Evolutionary conservation across 2,888 invertebrate species (phyloP).

Genomic region (Drosophila flavopinicola): DNA sequence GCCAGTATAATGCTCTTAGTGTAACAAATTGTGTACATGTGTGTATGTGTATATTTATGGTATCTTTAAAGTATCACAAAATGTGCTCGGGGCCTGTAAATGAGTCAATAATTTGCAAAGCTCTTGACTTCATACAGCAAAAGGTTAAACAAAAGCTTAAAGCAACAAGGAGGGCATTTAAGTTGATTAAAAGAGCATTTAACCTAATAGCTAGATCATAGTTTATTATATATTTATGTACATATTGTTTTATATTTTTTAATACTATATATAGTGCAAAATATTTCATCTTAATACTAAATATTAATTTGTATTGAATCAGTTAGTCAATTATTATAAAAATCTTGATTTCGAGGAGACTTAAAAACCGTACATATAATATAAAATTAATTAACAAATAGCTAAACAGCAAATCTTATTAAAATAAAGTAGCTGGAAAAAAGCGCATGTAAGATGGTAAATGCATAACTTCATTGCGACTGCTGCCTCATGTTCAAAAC

Average conservation of each 20-base stretch:
- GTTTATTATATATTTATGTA: too few relatives aligned
- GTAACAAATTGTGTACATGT: not conserved
- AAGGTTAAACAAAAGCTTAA: not conserved
- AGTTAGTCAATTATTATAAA: too few relatives aligned
- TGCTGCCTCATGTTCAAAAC: conserved; percentile 25
- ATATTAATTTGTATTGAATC: too few relatives aligned
- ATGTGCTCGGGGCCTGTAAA: conserved; percentile 1
- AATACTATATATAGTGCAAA: too few relatives aligned
- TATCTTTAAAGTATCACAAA: conserved; percentile 13
- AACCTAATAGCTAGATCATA: too few relatives aligned
- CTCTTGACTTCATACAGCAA: not conserved
- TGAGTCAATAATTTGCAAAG: conserved; percentile 26
- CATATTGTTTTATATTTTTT: too few relatives aligned
- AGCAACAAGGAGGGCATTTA: too few relatives aligned
- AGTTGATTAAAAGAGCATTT: too few relatives aligned
- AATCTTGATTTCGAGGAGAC: too few relatives aligned
- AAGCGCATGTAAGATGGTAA: conserved; percentile 50
- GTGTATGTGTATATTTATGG: conserved; percentile 11
- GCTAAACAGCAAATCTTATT: conserved; percentile 20
- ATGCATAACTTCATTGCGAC: conserved; percentile 46
- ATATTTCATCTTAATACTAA: too few relatives aligned
- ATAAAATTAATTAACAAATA: conserved; percentile 37
- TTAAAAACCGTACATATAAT: not conserved
- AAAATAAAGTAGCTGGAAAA: conserved; percentile 33
- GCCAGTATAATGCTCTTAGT: conserved; percentile 20